phyloP scores from a whole-genome alignment of 1,140 invertebrate species.

The Marisa cornuarietis region DNA sequence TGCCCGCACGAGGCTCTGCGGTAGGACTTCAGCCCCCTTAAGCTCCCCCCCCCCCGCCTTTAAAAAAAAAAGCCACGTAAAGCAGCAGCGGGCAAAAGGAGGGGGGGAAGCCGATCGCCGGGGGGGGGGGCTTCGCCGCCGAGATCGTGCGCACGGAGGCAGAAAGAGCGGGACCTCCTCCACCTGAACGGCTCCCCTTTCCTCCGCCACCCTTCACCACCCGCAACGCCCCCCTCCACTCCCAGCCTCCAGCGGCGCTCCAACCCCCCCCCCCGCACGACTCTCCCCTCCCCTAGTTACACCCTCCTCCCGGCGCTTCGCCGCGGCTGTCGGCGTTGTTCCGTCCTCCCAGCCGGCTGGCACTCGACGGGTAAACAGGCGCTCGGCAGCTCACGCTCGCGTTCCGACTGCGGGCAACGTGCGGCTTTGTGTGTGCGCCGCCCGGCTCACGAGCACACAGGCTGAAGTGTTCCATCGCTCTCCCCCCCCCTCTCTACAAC shows the following conservation, averaged over 20 bases:
- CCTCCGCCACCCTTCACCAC: background rate
- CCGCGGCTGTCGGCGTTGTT: constrained; percentile 10
- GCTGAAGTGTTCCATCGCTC: background rate
- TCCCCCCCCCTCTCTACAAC: background rate
- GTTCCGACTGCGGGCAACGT: background rate
- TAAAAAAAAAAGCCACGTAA: background rate
- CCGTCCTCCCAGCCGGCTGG: constrained; percentile 8
- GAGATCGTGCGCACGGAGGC: too few relatives aligned
- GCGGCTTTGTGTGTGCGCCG: constrained; percentile 4
- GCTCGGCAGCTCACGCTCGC: constrained; percentile 13
- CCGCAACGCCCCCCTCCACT: background rate
- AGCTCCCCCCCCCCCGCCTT: too few relatives aligned
- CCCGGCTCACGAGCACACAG: constrained; percentile 8
- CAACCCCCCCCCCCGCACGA: background rate
- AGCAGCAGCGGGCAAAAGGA: too few relatives aligned
- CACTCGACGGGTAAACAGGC: constrained; percentile 19
- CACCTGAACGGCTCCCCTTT: background rate
- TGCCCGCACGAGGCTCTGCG: too few relatives aligned
- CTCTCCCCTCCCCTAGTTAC: constrained; percentile 2
- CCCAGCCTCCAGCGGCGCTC: background rate
- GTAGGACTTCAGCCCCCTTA: background rate
- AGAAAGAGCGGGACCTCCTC: too few relatives aligned
- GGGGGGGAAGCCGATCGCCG: too few relatives aligned
- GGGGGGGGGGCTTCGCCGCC: too few relatives aligned
- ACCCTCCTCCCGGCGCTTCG: background rate